These are phyloP conservation scores for Pyrrhosoma nymphula DNA, from an alignment of 2,888 invertebrate species.

Conservation along the genomic window DNA sequence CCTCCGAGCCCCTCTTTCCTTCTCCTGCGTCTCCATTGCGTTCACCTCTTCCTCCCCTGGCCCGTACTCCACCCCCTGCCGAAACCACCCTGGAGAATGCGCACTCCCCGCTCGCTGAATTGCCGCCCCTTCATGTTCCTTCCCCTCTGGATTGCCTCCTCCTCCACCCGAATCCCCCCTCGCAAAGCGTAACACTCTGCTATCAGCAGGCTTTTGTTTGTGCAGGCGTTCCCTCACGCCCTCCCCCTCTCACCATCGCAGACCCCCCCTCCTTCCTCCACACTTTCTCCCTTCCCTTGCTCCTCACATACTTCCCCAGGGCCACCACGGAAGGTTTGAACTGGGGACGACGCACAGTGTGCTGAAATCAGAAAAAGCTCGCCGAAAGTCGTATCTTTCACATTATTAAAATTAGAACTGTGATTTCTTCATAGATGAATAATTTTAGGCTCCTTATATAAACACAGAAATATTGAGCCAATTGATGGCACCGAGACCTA, in stretches of 20 bases:
- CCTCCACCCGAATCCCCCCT: not conserved
- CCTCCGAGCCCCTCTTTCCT: not conserved
- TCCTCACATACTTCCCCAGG: no score
- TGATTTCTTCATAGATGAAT: no score
- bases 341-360: no score
- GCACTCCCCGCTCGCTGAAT: not conserved
- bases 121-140: not conserved
- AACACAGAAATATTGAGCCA: no score
- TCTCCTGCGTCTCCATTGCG: not conserved
- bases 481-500: no score
- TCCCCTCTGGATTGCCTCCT: not conserved
- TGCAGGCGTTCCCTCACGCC: not conserved
- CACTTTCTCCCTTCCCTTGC: not conserved
- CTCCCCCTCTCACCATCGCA: not conserved
- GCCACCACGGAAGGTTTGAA: not conserved
- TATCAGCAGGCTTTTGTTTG: constrained; percentile 42
- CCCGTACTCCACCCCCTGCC: no score
- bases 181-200: not conserved
- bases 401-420: no score
- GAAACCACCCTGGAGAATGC: not conserved
- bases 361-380: no score
- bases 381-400: no score
- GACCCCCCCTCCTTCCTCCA: not conserved
- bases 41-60: not conserved
- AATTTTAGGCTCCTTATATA: no score